These are phyloP conservation scores for Nysson spinosus DNA, from an alignment of 2,888 invertebrate genomes.

Conservation along the genomic window DNA sequence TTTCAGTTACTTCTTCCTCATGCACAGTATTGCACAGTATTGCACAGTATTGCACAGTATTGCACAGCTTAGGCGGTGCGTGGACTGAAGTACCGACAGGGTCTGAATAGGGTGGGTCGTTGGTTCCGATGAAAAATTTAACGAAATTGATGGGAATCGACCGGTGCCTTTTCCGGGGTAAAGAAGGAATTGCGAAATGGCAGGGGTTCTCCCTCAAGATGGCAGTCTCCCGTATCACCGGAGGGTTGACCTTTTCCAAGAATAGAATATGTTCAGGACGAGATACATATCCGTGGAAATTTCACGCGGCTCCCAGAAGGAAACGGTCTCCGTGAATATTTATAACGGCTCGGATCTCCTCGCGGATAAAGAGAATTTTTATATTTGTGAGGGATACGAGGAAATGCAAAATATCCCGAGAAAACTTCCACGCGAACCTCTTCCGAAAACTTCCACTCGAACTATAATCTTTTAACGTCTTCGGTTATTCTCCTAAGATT, in stretches of 20 bases:
- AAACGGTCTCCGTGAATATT: neutral
- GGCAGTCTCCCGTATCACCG: conserved; percentile 21
- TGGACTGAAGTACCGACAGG: too few relatives aligned
- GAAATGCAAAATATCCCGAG: neutral
- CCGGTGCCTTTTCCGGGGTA: conserved; percentile 38
- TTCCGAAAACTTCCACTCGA: too few relatives aligned
- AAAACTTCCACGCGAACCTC: too few relatives aligned
- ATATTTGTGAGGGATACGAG: neutral
- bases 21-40: too few relatives aligned
- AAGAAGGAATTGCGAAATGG: conserved; percentile 41
- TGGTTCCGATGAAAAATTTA: conserved; percentile 52
- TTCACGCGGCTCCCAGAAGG: conserved; percentile 8
- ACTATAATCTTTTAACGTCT: too few relatives aligned
- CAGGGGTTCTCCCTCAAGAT: conserved; percentile 36
- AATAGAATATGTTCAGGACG: conserved; percentile 4
- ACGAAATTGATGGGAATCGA: conserved; percentile 59
- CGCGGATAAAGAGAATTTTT: neutral
- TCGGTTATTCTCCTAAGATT: too few relatives aligned
- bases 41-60: too few relatives aligned
- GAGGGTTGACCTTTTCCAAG: conserved; percentile 28
- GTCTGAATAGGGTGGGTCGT: neutral
- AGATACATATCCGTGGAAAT: conserved; percentile 16
- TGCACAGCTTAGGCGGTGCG: too few relatives aligned
- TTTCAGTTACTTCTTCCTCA: too few relatives aligned
- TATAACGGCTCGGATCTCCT: neutral